Evolutionary conservation across 2,888 invertebrate genomes (phyloP), one percentile per base, ranked within the genome.

Genomic region (Erannis defoliaria): DNA sequence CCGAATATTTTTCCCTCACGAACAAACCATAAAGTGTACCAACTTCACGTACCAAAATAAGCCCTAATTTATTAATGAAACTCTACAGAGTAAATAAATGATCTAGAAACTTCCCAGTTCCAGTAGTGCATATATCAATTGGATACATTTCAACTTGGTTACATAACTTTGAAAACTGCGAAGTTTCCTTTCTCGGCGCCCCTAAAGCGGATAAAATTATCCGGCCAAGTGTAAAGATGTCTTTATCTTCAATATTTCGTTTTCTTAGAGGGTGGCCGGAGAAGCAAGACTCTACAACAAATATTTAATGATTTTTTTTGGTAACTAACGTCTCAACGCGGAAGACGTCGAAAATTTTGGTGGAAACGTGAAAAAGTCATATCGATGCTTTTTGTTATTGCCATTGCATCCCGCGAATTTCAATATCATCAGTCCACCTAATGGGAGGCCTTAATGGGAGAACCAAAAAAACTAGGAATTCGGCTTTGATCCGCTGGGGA

Each of bases 91-190:
- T 58, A 38, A 50, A 45, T 37, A 53, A 40, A 56, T 35, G 35
- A 49, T 19, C 3, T 62, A 42, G 9, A 42, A 45, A 54, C 23
- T 53, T 56, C 9, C 53, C 16, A 16, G 49, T 46, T 31, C 14
- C 51, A 21, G 14, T 51, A 62, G 55, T 68, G 71, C 70, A 76
- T 76, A 71, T 71, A 73, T 68, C 59, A 67, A 70, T 48, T 31
- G 64, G 58, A 55, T 38, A 64, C 66, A 58, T 62, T 53, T n/a
- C 31, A 66, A 59, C 68, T 70, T 61, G 21, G 64, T 56, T 72
- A 73, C 73, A 72, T 76, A 76, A 75, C 67, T 72, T 66, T 70
- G 72, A 69, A 70, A 73, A 72, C 58, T 66, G 23, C 31, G 35
- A 70, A 75, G 65, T 74, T 76, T 67, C 65, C 63, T 51, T n/a